A percentile compares a stretch with the other conserved stretches of the same genome.
Conservation (phyloP, 2,797 vertebrate genomes). For the Chromobotia macracanthus region DNA sequence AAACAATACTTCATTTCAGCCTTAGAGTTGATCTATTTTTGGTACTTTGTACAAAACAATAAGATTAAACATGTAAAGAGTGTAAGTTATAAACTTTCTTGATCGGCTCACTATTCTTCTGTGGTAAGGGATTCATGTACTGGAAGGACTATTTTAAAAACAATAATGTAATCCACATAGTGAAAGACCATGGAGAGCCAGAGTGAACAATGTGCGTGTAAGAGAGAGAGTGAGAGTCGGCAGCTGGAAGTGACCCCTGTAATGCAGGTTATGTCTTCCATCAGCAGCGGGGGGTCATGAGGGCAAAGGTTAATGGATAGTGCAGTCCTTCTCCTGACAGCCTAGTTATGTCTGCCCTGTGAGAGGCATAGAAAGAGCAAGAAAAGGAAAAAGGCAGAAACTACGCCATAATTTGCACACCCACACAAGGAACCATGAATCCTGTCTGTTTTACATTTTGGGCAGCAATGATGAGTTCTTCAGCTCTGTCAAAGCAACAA, state of each 20-base stretch:
- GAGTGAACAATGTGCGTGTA: slow-evolving; percentile 23
- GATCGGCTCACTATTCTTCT: not conserved
- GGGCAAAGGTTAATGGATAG: slow-evolving; percentile 74
- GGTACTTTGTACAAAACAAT: no score
- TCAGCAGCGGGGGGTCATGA: slow-evolving; percentile 57
- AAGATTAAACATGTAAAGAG: not conserved
- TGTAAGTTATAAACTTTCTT: slow-evolving; percentile 6
- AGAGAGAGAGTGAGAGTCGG: slow-evolving; percentile 21
- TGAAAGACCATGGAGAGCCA: slow-evolving; percentile 8
- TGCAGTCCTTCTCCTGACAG: slow-evolving; percentile 64
- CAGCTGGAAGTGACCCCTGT: slow-evolving; percentile 60
- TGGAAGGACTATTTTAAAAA: not conserved
- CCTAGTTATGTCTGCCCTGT: slow-evolving; percentile 66
- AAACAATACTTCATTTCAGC: no score
- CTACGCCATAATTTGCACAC: slow-evolving; percentile 21
- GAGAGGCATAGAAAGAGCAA: slow-evolving; percentile 30
- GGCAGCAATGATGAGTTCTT: slow-evolving; percentile 14
- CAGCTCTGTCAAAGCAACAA: slow-evolving; percentile 40
- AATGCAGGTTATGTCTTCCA: slow-evolving; percentile 65
- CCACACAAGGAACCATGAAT: slow-evolving; percentile 14
- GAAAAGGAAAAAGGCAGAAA: slow-evolving; percentile 18
- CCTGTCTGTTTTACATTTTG: slow-evolving; percentile 28
- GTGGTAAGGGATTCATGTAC: not conserved
- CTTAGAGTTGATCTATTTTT: no score
- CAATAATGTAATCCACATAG: slow-evolving; percentile 4